Evolutionary conservation across 2,888 invertebrate genomes (phyloP).

Genomic region (Muscina levida): DNA sequence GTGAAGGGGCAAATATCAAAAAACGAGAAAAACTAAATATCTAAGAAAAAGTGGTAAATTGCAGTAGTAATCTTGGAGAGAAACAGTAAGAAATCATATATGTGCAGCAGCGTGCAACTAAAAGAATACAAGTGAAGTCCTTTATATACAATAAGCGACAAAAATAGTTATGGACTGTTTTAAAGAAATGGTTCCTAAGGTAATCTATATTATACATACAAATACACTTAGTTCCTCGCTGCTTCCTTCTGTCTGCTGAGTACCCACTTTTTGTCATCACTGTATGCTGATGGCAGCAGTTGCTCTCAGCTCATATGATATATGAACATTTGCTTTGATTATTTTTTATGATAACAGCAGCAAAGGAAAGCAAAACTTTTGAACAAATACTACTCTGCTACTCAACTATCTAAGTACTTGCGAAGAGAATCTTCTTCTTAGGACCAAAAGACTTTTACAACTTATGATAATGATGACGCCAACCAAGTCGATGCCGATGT

Average conservation of each 20-base stretch:
- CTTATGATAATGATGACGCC: not conserved
- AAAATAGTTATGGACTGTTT: no score
- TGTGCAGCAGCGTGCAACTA: not conserved
- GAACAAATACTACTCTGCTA: constrained; percentile 10
- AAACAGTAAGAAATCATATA: not conserved
- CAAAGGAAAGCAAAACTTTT: constrained; percentile 19
- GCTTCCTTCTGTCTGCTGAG: no score
- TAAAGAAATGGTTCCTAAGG: no score
- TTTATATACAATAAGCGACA: no score
- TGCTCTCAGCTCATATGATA: constrained; percentile 45
- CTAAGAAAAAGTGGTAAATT: constrained; percentile 1
- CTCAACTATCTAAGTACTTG: not conserved
- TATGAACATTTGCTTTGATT: constrained; percentile 62
- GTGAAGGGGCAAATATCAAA: not conserved
- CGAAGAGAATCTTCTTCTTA: not conserved
- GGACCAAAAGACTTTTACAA: not conserved
- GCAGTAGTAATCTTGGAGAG: constrained; percentile 8
- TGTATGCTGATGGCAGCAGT: constrained; percentile 10
- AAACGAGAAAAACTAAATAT: constrained; percentile 1
- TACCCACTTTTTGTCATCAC: no score
- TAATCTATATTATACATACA: no score
- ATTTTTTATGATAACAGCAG: constrained; percentile 50
- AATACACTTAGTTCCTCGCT: no score
- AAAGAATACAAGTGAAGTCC: no score
- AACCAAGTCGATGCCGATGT: constrained; percentile 31